Base-by-base conservation (phyloP, 2,888 invertebrate species). In the Cartodere bifasciata region DNA sequence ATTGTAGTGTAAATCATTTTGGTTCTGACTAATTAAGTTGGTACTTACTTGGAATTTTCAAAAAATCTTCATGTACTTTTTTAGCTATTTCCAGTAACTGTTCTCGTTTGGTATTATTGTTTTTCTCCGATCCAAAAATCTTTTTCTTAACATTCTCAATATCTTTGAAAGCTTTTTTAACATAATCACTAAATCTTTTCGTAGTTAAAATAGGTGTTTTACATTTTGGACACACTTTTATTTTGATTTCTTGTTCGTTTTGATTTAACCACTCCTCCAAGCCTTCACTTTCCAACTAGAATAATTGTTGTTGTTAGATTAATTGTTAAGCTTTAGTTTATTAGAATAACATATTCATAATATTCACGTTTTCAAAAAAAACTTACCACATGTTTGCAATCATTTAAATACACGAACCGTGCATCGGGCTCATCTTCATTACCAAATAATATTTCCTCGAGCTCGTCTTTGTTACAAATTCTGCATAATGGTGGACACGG, bases 391-490 rank as follows among this genome's bases (percentile, higher is more conserved):
- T 52, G 50, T 21, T 35, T 34, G 34, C 52, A 52, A 35, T 52
- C 52, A n/a, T 36, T 37, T 15, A 52, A 32, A 14, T 43, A 22
- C 9, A 52, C 47, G 35, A 44, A 50, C 23, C 42, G 32, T 4
- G 50, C 48, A 31, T 44, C 44, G 21, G 45, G 46, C 14, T 47
- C 46, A 21, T 48, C 47, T 40, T 52, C 52, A 13, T 34, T 41
- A 4, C 48, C 50, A 9, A 52, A 45, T 23, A 46, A 46, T n/a
- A 46, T 32, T 27, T 43, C 42, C 4, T 41, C 41, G 4, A 49
- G 29, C 23, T 41, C 39, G 4, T 39, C 38, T 12, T 36, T 32
- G 22, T 50, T 31, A 35, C 50, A 50, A 28, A 41, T 35, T 13
- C 44, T 29, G 33, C 52, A 52, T 28, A 46, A 34, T 4, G 29